These are phyloP conservation scores for Harlomillsia oculata DNA, from an alignment of 1,140 invertebrate genomes.

Conservation along the genomic window DNA sequence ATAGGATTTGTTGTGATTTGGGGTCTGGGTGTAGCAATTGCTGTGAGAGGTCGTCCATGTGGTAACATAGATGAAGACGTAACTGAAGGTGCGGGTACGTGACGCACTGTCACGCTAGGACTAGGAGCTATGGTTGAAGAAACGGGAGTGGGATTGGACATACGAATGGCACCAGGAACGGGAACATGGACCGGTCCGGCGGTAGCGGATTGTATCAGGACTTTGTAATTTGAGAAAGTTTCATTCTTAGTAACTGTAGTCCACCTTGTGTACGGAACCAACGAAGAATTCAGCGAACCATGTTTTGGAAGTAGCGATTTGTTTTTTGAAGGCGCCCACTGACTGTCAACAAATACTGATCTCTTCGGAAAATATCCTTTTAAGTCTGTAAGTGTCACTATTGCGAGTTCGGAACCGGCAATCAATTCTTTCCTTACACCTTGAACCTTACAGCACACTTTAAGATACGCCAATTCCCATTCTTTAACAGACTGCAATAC, in stretches of 20 bases:
- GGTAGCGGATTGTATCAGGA: not conserved
- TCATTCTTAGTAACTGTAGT: constrained; percentile 20
- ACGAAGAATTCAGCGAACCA: not conserved
- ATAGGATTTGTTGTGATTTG: not conserved
- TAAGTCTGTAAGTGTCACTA: constrained; percentile 79
- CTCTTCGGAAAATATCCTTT: constrained; percentile 80
- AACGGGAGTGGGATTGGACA: too few relatives aligned
- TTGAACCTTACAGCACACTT: constrained; percentile 89
- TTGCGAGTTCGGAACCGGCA: constrained; percentile 74
- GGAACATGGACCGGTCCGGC: not conserved
- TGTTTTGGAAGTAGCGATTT: constrained; percentile 31
- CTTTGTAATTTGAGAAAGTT: constrained; percentile 6
- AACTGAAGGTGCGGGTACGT: too few relatives aligned
- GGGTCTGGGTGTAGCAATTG: not conserved
- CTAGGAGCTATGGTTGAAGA: too few relatives aligned
- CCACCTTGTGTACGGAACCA: constrained; percentile 15
- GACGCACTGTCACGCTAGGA: too few relatives aligned
- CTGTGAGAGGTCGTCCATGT: not conserved
- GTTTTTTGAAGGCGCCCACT: constrained; percentile 26
- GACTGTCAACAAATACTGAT: constrained; percentile 54
- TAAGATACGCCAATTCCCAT: constrained; percentile 84
- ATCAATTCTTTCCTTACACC: constrained; percentile 82
- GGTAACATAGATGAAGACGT: too few relatives aligned
- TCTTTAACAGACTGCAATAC: constrained; percentile 51
- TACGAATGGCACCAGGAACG: too few relatives aligned